phyloP scores from a whole-genome alignment of 1,140 invertebrate genomes.

The Stegodyphus mimosarum region DNA sequence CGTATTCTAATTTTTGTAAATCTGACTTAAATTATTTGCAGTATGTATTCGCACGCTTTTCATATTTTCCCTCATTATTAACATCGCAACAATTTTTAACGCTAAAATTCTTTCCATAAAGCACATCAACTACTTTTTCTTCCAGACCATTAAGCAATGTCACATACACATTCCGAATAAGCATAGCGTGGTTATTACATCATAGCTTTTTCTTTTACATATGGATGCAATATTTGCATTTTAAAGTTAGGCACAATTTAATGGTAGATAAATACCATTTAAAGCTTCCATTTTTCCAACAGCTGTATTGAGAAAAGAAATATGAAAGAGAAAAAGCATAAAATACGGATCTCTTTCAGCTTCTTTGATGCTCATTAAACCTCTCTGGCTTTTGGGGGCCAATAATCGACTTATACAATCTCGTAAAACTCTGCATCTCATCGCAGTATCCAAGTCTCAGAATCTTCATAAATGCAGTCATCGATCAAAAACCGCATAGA shows the following conservation, averaged over 20 bases:
- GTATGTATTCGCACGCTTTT: too few relatives aligned
- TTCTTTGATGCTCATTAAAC: slow-evolving; percentile 55
- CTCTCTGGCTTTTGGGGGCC: slow-evolving; percentile 35
- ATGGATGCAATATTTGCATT: slow-evolving; percentile 12
- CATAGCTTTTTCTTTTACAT: neutral
- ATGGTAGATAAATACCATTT: slow-evolving; percentile 40
- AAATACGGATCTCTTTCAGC: slow-evolving; percentile 27
- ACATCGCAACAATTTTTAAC: too few relatives aligned
- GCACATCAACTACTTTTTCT: too few relatives aligned
- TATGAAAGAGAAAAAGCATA: slow-evolving; percentile 17
- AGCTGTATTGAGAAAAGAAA: neutral
- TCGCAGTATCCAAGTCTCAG: slow-evolving; percentile 14
- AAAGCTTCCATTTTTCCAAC: slow-evolving; percentile 19
- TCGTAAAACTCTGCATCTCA: slow-evolving; percentile 33
- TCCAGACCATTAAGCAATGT: neutral
- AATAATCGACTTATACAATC: slow-evolving; percentile 53
- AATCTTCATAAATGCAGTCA: slow-evolving; percentile 52
- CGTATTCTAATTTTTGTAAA: too few relatives aligned
- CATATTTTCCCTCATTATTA: too few relatives aligned
- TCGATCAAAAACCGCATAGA: slow-evolving; percentile 43
- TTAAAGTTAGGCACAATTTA: slow-evolving; percentile 10
- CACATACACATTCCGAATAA: slow-evolving; percentile 18
- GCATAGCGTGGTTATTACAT: slow-evolving; percentile 9
- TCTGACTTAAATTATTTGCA: too few relatives aligned
- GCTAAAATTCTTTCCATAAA: too few relatives aligned